Evolutionary conservation across 2,113 vertebrate species (phyloP).

Genomic region (Pangasianodon hypophthalmus): DNA sequence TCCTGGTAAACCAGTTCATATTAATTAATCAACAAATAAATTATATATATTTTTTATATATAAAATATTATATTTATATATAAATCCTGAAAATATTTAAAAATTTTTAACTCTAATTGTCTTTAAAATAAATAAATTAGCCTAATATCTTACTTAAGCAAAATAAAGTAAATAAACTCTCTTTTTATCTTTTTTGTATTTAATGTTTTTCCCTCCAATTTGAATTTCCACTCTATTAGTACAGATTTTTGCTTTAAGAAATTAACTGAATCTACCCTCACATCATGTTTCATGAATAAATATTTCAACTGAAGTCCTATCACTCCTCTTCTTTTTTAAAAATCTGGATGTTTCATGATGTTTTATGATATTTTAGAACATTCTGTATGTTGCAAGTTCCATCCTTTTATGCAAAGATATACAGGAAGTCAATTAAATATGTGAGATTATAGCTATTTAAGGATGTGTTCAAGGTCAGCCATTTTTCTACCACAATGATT

Average conservation of each 20-base stretch:
- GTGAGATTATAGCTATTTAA: too few species aligned
- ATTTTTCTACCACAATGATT: too few species aligned
- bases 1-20: not conserved
- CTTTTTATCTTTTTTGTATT: not conserved
- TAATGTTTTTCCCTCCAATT: not conserved
- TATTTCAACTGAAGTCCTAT: not conserved
- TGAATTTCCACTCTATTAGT: not conserved
- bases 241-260: not conserved
- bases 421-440: not conserved
- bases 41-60: not conserved
- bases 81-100: too few species aligned
- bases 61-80: too few species aligned
- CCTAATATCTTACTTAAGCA: not conserved
- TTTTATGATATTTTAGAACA: not conserved
- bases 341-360: not conserved
- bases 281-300: not conserved
- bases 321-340: not conserved
- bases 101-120: too few species aligned
- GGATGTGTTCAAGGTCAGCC: too few species aligned
- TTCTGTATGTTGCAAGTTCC: not conserved
- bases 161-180: not conserved
- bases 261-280: not conserved
- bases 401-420: not conserved
- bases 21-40: not conserved
- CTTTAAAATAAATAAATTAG: not conserved